These are phyloP conservation scores for Halocynthia aurantium DNA, from an alignment of 23 tunicate genomes.

Conservation along the genomic window DNA sequence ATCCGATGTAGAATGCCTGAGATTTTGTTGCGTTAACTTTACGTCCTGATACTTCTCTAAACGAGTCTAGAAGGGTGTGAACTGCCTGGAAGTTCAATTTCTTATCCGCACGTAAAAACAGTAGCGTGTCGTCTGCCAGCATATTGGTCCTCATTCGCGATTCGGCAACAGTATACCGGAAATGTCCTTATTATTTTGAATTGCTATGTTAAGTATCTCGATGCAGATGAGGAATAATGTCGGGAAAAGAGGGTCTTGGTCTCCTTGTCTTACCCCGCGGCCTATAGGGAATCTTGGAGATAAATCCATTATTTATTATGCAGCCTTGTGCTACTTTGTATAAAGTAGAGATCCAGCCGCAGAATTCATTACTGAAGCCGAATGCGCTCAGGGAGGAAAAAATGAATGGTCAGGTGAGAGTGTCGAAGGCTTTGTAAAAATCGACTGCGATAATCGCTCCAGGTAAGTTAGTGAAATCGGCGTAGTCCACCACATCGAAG, in stretches of 20 bases:
- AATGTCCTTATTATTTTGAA: not conserved
- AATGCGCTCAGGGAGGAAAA: too few species aligned
- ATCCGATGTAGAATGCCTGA: not conserved
- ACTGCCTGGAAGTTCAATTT: not conserved
- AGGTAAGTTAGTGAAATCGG: not conserved
- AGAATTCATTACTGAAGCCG: too few species aligned
- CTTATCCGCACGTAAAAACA: not conserved
- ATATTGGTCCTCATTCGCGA: not conserved
- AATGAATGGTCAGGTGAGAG: too few species aligned
- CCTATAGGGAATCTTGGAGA: not conserved
- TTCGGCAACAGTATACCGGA: not conserved
- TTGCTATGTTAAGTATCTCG: not conserved
- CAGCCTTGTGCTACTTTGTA: too few species aligned
- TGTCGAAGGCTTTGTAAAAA: too few species aligned
- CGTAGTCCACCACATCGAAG: not conserved
- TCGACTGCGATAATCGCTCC: not conserved
- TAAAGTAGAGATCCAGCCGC: too few species aligned
- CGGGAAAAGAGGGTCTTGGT: constrained; percentile 18
- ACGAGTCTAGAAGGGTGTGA: not conserved
- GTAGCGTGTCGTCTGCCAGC: constrained; percentile 1
- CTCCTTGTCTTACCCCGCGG: constrained; percentile 18
- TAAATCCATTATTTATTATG: too few species aligned
- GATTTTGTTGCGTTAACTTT: not conserved
- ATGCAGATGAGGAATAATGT: constrained; percentile 5
- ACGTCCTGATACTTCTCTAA: not conserved